Evolutionary conservation across 2,797 vertebrate genomes (phyloP).

Genomic region (Kryptopterus vitreolus): DNA sequence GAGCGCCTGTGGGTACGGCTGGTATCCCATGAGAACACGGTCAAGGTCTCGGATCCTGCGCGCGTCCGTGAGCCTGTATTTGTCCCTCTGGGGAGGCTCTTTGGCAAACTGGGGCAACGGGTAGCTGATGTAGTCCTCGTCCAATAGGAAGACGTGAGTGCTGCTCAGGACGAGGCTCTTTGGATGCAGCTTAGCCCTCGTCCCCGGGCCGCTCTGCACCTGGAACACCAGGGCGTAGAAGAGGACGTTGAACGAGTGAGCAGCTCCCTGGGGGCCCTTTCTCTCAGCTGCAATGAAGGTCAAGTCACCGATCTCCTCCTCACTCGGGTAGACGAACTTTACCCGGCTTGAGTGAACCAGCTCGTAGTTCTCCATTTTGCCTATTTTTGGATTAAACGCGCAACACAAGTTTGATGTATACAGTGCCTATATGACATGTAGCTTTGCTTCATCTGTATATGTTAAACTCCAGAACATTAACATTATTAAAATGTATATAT

Average conservation of each 20-base stretch:
- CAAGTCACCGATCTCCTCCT: slow-evolving; percentile 96
- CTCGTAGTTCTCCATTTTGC: slow-evolving; percentile 97
- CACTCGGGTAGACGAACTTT: slow-evolving; percentile 95
- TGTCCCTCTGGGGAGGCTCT: slow-evolving; percentile 90
- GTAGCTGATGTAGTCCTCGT: slow-evolving; percentile 95
- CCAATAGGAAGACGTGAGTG: slow-evolving; percentile 87
- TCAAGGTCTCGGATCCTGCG: slow-evolving; percentile 92
- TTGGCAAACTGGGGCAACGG: slow-evolving; percentile 95
- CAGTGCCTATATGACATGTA: not conserved
- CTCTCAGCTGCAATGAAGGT: slow-evolving; percentile 91
- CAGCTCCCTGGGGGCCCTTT: slow-evolving; percentile 67
- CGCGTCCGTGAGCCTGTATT: slow-evolving; percentile 87
- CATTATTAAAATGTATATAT: too few species aligned
- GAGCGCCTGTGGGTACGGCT: slow-evolving; percentile 91
- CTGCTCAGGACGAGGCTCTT: slow-evolving; percentile 91
- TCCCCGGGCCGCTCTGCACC: slow-evolving; percentile 72
- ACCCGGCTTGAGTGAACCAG: slow-evolving; percentile 96
- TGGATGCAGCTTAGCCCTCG: slow-evolving; percentile 74
- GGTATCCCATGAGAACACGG: slow-evolving; percentile 92
- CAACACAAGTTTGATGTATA: not conserved
- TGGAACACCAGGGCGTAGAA: slow-evolving; percentile 93
- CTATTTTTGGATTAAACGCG: slow-evolving; percentile 63
- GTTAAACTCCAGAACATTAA: not conserved
- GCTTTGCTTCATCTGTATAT: not conserved
- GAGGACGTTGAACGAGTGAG: slow-evolving; percentile 84